Conservation (phyloP, 2,888 invertebrate genomes). For the Sarcophaga rosellei region DNA sequence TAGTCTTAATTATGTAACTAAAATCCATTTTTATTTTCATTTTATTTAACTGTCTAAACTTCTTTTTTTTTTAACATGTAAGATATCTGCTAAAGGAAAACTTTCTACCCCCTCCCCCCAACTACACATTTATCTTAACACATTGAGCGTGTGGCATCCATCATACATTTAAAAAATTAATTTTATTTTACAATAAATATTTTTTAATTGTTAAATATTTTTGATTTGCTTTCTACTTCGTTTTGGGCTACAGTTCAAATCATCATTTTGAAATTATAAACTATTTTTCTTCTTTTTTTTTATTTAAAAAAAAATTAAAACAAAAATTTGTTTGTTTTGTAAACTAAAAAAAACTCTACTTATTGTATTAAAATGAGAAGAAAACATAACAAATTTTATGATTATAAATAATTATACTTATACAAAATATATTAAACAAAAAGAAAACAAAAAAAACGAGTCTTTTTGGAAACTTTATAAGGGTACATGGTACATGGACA, state of each 20-base stretch:
- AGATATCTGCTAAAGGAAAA: conserved; percentile 1
- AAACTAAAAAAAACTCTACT: conserved; percentile 40
- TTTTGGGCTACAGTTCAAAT: conserved; percentile 35
- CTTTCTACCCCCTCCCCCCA: neutral
- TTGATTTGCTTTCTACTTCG: conserved; percentile 10
- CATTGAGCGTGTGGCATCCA: neutral
- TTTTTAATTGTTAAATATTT: conserved; percentile 30
- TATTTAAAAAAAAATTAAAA: neutral
- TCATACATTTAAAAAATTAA: conserved; percentile 2
- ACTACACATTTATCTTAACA: neutral
- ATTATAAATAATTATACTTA: conserved; percentile 49
- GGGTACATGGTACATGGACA: no score
- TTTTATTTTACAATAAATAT: conserved; percentile 8
- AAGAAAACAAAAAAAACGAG: neutral
- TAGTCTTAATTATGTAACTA: conserved; percentile 6
- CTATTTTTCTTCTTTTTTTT: no score
- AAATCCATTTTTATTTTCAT: neutral
- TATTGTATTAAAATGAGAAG: conserved; percentile 46
- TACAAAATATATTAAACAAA: conserved; percentile 36
- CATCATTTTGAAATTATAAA: conserved; percentile 22
- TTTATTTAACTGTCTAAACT: neutral
- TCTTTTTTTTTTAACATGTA: conserved; percentile 3
- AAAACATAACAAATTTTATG: conserved; percentile 35
- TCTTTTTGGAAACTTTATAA: no score
- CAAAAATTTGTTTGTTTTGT: conserved; percentile 33